These are phyloP conservation scores for Zaprionus nigranus DNA, from an alignment of 1,140 invertebrate species.

Conservation along the genomic window DNA sequence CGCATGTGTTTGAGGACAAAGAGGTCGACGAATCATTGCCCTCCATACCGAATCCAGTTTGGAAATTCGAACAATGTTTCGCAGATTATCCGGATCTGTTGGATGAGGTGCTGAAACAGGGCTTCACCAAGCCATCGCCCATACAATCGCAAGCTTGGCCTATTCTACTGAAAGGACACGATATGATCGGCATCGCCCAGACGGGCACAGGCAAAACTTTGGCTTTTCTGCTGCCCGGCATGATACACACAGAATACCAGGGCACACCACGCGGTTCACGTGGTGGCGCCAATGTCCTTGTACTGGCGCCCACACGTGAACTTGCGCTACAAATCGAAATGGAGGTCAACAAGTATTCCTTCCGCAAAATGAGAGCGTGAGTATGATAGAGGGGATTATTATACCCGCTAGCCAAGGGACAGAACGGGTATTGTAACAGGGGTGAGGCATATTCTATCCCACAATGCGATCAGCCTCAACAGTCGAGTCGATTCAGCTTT, in stretches of 20 bases:
- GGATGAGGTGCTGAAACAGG: constrained; percentile 90
- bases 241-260: constrained; percentile 95
- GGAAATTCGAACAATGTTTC: constrained; percentile 94
- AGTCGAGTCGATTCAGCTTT: no score
- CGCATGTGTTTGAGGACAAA: constrained; percentile 84
- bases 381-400: constrained; percentile 37
- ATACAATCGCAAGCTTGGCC: constrained; percentile 97
- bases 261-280: constrained; percentile 87
- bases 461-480: no score
- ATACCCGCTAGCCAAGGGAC: no score
- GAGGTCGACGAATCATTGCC: constrained; percentile 76
- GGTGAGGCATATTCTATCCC: no score
- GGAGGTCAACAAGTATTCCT: constrained; percentile 94
- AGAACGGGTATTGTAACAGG: no score
- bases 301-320: constrained; percentile 96
- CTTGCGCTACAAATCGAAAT: constrained; percentile 95
- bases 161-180: constrained; percentile 92
- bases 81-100: constrained; percentile 92
- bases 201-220: constrained; percentile 96
- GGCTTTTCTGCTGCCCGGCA: constrained; percentile 95
- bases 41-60: constrained; percentile 92
- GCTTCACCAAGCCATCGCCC: constrained; percentile 93
- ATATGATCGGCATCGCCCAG: constrained; percentile 97
- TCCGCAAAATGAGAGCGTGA: constrained; percentile 92
- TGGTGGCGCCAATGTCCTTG: constrained; percentile 92